Evolutionary conservation across 2,113 vertebrate genomes (phyloP).

Genomic region (Cettia cetti): DNA sequence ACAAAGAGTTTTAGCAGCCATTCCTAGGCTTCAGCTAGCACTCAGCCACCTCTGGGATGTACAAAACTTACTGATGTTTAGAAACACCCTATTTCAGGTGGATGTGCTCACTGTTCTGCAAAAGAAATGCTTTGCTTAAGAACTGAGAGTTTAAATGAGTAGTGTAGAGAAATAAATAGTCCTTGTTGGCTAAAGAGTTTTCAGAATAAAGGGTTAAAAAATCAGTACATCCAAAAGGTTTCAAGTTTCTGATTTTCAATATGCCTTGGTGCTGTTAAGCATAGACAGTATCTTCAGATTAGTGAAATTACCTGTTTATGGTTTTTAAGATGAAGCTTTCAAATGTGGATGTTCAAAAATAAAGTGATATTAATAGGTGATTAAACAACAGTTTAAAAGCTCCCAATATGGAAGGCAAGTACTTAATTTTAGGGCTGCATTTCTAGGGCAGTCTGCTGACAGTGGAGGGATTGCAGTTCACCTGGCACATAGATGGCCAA

Average conservation of each 20-base stretch:
- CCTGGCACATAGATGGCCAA: fast-evolving
- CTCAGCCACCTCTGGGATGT: no score
- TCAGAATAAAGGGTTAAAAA: neutral
- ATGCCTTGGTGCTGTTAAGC: neutral
- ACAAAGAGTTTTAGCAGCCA: neutral
- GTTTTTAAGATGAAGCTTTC: neutral
- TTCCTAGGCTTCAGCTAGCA: neutral
- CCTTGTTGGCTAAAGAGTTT: no score
- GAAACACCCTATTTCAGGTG: neutral
- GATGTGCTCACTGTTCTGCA: neutral
- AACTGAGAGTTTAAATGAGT: neutral
- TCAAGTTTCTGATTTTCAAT: neutral
- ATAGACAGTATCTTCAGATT: neutral
- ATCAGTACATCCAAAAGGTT: neutral
- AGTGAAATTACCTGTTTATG: fast-evolving
- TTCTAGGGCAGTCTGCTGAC: neutral
- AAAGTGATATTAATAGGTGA: neutral
- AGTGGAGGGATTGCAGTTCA: fast-evolving
- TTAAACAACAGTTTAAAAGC: neutral
- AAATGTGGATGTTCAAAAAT: neutral
- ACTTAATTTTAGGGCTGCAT: neutral
- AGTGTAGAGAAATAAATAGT: neutral
- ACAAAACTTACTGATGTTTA: neutral
- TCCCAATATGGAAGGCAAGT: neutral
- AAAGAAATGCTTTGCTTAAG: neutral